Evolutionary conservation across 53 echinoderm and acorn worm genomes (phyloP).

Genomic region (Zoroaster sp.): DNA sequence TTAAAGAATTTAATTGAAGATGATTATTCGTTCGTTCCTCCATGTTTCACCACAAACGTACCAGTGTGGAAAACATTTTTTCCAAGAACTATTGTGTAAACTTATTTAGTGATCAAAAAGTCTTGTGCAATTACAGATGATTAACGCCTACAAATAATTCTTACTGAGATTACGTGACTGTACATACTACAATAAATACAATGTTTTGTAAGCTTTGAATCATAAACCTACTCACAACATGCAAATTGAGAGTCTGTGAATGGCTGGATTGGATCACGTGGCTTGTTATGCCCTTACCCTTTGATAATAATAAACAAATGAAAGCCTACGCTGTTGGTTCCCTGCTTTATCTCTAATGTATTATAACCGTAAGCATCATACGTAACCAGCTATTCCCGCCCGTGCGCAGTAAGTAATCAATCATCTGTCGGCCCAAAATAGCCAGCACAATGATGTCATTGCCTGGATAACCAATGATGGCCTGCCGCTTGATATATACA

Average conservation of each 20-base stretch:
- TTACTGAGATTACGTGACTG: slow-evolving; percentile 10
- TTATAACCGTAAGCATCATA: neutral
- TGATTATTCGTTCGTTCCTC: too few relatives aligned
- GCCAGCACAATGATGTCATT: slow-evolving; percentile 24
- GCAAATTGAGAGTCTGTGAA: neutral
- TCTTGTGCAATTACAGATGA: neutral
- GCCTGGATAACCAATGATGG: slow-evolving; percentile 40
- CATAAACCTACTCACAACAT: neutral
- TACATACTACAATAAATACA: neutral
- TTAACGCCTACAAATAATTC: neutral
- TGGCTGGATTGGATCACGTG: slow-evolving; percentile 1
- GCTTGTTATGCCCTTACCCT: neutral
- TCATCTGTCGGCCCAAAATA: slow-evolving; percentile 11
- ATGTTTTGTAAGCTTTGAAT: neutral
- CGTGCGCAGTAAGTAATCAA: neutral
- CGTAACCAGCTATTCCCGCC: neutral
- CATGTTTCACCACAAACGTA: too few relatives aligned
- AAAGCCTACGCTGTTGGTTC: neutral
- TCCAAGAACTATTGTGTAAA: too few relatives aligned
- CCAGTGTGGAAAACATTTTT: too few relatives aligned
- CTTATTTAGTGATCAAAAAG: neutral
- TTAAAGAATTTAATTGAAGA: too few relatives aligned
- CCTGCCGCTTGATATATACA: neutral
- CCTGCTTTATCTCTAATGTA: neutral
- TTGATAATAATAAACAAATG: neutral